These are phyloP conservation scores for Scolanthus callimorphus DNA, from an alignment of 92 coral and sea anemone species.

Conservation along the genomic window DNA sequence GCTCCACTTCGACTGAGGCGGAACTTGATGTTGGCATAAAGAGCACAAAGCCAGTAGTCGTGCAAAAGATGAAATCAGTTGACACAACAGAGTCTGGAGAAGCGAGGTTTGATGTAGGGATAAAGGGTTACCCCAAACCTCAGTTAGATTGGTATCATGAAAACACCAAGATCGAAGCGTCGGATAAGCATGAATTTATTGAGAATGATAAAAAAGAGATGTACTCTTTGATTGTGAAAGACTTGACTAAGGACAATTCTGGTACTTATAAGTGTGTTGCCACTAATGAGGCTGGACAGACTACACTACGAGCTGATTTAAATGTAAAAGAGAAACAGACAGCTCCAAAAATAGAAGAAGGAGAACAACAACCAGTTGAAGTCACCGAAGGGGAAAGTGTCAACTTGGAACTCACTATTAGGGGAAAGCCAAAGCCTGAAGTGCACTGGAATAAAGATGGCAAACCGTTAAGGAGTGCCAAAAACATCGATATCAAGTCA, in stretches of 20 bases:
- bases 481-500: conserved; percentile 45
- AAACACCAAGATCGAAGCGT: conserved; percentile 61
- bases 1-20: conserved; percentile 45
- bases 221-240: conserved; percentile 70
- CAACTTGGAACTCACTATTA: conserved; percentile 51
- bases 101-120: conserved; percentile 70
- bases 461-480: conserved; percentile 51
- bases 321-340: conserved; percentile 47
- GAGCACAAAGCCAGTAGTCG: conserved; percentile 77
- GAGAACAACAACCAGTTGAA: conserved; percentile 45
- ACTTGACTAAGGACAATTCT: conserved; percentile 57
- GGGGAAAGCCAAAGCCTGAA: conserved; percentile 84
- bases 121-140: conserved; percentile 85
- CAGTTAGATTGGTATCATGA: conserved; percentile 85
- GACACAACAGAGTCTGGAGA: conserved; percentile 77
- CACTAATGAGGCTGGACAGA: conserved; percentile 58
- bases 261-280: conserved; percentile 84
- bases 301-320: conserved; percentile 36
- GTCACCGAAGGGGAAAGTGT: conserved; percentile 68
- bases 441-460: conserved; percentile 86
- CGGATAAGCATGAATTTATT: conserved; percentile 49
- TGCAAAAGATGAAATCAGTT: conserved; percentile 50
- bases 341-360: conserved; percentile 62
- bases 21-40: conserved; percentile 78
- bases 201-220: conserved; percentile 70